Percentiles rank a stretch among this genome's conserved stretches.
Evolutionary conservation across 2,113 vertebrate genomes (phyloP).

Genomic region (Capreolus pygargus): DNA sequence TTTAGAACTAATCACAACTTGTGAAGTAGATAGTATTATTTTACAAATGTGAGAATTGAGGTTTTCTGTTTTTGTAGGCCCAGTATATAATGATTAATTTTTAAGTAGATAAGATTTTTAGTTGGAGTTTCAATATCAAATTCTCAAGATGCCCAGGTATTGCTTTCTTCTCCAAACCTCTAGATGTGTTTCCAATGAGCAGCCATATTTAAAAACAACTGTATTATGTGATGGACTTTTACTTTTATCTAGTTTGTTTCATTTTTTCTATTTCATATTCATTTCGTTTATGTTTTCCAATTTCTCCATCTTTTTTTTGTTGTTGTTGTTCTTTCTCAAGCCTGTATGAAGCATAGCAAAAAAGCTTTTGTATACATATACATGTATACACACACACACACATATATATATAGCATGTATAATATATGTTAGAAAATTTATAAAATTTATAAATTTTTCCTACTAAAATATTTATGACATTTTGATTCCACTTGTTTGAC

Average conservation of each 20-base stretch:
- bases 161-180: neutral
- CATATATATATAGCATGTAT: neutral
- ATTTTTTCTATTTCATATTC: neutral
- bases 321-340: neutral
- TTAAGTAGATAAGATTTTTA: neutral
- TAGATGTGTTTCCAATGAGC: neutral
- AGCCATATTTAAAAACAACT: neutral
- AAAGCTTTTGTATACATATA: neutral
- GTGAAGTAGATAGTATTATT: neutral
- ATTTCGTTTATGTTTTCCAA: neutral
- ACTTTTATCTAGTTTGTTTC: neutral
- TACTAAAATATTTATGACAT: neutral
- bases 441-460: neutral
- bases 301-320: neutral
- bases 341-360: neutral
- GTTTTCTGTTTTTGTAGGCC: neutral
- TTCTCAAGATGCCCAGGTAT: neutral
- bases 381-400: no score
- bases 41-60: neutral
- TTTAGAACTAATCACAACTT: neutral
- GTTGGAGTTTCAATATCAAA: neutral
- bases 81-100: neutral
- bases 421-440: neutral
- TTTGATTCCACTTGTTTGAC: neutral
- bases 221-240: neutral